A percentile compares a stretch with the other conserved stretches of the same genome.
phyloP scores from a whole-genome alignment of 2,113 vertebrate species.

The Lasiurus borealis region DNA sequence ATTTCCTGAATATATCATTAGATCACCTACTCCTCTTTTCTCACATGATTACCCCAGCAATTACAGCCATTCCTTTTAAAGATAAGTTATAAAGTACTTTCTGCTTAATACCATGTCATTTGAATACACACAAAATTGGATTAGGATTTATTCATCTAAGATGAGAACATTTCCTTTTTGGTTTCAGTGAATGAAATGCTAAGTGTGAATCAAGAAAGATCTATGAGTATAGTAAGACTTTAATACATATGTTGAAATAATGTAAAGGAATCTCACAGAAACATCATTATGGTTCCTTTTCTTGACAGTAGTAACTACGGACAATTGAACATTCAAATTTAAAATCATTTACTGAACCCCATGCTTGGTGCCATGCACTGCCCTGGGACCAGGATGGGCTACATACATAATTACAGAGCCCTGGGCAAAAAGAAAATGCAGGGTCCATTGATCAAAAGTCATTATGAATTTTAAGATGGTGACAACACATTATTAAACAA shows the following conservation, averaged over 20 bases:
- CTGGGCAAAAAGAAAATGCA: background rate
- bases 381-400: background rate
- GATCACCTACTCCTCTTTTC: background rate
- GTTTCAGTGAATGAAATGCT: slow-evolving; percentile 41
- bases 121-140: slow-evolving; percentile 25
- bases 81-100: background rate
- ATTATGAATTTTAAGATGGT: slow-evolving; percentile 1
- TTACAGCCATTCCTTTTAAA: slow-evolving; percentile 26
- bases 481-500: background rate
- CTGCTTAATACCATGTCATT: slow-evolving; percentile 4
- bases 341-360: background rate
- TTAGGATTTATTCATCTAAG: background rate
- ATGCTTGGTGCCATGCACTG: background rate
- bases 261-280: slow-evolving; percentile 3
- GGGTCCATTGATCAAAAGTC: background rate
- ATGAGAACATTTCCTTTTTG: slow-evolving; percentile 47
- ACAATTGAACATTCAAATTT: slow-evolving; percentile 27
- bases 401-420: background rate
- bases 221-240: background rate
- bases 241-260: slow-evolving; percentile 24
- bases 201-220: slow-evolving; percentile 47
- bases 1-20: background rate
- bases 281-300: background rate
- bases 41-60: background rate
- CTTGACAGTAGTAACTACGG: background rate